Evolutionary conservation across 2,797 vertebrate species (phyloP), one percentile per base, ranked within the genome.

Genomic region (Octomys mimax): DNA sequence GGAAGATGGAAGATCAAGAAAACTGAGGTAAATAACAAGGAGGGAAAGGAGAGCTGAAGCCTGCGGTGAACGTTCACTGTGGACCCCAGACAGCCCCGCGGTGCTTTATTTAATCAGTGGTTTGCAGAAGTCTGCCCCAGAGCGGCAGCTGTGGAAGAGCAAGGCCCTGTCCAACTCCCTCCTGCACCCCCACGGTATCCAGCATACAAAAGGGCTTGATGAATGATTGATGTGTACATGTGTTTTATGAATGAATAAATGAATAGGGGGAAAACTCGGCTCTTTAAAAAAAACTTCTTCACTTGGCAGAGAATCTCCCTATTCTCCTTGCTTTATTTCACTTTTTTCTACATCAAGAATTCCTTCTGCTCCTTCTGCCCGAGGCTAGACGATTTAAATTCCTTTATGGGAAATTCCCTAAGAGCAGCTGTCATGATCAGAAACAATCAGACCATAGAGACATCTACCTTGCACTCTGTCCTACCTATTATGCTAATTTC

Each of bases 211-310:
- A 91, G 26, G 52, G 22, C 49, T 94, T 78, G 83, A 78, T 93
- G 89, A 95, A 71, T 92, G 92, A 75, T 57, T 96, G 83, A 66
- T 83, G 13, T 94, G 68, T 80, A 46, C 36, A 80, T 73, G 92
- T 42, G 1, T 96, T 89, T 90, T 96, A 77, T 92, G 94, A 96
- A 96, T 96, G 91, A 95, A 92, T 88, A 92, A 87, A 79, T 91
- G 73, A 95, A 82, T 80, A 81, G 36, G 92, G 22, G 52, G 49
- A 49, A 52, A 87, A 70, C 24, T 89, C 90, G 84, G 78, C 92
- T 96, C 31, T 36, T 91, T 80, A 26, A 46, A 66, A 62, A 42
- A 42, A 42, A 6, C 42, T 90, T 16, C 14, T 79, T 92, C 39
- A 54, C 62, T 97, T 94, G 95, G 89, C 87, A 96, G 49, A 62